phyloP scores from a whole-genome alignment of 2,797 vertebrate species.

The Echiichthys vipera region DNA sequence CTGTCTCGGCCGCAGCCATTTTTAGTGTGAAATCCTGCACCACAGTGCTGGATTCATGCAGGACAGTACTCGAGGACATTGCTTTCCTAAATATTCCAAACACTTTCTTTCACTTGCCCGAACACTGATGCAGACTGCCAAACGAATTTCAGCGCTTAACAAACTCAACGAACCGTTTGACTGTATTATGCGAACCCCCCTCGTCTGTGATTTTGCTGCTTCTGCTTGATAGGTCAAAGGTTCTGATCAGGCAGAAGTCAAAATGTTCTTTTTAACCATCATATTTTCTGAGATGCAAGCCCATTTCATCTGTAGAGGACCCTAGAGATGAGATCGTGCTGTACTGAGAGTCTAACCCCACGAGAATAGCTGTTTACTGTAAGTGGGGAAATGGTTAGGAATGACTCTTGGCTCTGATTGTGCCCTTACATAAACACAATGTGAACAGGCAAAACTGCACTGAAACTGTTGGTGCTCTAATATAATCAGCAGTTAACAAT shows the following conservation, averaged over 20 bases:
- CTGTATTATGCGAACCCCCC: slow-evolving; percentile 13
- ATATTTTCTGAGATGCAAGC: slow-evolving; percentile 64
- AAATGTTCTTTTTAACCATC: slow-evolving; percentile 53
- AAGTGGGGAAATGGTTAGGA: slow-evolving; percentile 56
- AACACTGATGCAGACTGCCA: slow-evolving; percentile 1
- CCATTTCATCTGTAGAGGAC: slow-evolving; percentile 56
- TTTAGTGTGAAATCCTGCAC: slow-evolving; percentile 35
- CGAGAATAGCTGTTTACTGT: slow-evolving; percentile 55
- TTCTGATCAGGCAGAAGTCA: slow-evolving; percentile 50
- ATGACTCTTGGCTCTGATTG: slow-evolving; percentile 45
- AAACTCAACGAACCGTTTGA: slow-evolving; percentile 43
- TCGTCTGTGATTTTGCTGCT: slow-evolving; percentile 30
- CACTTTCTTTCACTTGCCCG: slow-evolving; percentile 22
- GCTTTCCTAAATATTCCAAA: slow-evolving; percentile 24
- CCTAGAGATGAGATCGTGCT: slow-evolving; percentile 64
- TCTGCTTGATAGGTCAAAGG: slow-evolving; percentile 45
- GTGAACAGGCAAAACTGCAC: slow-evolving; percentile 1
- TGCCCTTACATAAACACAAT: slow-evolving; percentile 46
- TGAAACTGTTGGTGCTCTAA: slow-evolving; percentile 5
- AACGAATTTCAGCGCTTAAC: background rate
- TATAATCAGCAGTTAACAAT: slow-evolving; percentile 25
- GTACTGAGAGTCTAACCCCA: slow-evolving; percentile 57
- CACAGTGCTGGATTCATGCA: slow-evolving; percentile 2
- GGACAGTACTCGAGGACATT: slow-evolving; percentile 18
- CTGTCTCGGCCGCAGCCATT: slow-evolving; percentile 1